Evolutionary conservation across 2,888 invertebrate species (phyloP).

Genomic region (Andrena praecox): DNA sequence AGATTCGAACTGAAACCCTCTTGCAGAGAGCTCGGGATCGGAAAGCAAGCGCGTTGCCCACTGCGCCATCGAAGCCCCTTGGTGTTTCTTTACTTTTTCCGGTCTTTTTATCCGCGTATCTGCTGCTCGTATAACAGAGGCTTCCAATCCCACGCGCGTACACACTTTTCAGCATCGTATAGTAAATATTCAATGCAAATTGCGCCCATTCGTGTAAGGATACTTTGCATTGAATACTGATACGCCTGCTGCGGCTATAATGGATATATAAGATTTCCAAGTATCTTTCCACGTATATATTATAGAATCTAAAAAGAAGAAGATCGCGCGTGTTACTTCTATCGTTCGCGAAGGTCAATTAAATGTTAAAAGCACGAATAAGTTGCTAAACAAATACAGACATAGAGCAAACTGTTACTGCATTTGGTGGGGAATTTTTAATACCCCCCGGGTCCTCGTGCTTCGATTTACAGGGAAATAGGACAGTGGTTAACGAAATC

Average conservation of each 20-base stretch:
- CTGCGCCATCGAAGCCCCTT: conserved; percentile 40
- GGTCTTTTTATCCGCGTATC: conserved; percentile 15
- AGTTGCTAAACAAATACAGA: no score
- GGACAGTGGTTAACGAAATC: neutral
- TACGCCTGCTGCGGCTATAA: neutral
- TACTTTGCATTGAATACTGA: neutral
- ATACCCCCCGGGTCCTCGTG: no score
- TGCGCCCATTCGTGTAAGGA: neutral
- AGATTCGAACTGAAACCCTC: neutral
- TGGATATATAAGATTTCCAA: conserved; percentile 4
- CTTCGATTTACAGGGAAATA: neutral
- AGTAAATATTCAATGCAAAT: conserved; percentile 14
- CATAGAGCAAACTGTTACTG: no score
- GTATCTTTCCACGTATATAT: neutral
- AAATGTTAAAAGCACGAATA: no score
- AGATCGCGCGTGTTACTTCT: neutral
- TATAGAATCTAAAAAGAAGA: neutral
- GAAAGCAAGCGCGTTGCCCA: neutral
- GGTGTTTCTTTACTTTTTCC: conserved; percentile 31
- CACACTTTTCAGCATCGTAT: conserved; percentile 6
- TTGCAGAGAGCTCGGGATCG: neutral
- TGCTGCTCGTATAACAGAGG: conserved; percentile 21
- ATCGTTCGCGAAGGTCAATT: neutral
- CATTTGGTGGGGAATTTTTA: no score
- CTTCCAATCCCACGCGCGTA: conserved; percentile 23